Percentiles rank a stretch among this genome's conserved stretches.
phyloP scores from a whole-genome alignment of 2,113 vertebrate species.

The Gila orcuttii region DNA sequence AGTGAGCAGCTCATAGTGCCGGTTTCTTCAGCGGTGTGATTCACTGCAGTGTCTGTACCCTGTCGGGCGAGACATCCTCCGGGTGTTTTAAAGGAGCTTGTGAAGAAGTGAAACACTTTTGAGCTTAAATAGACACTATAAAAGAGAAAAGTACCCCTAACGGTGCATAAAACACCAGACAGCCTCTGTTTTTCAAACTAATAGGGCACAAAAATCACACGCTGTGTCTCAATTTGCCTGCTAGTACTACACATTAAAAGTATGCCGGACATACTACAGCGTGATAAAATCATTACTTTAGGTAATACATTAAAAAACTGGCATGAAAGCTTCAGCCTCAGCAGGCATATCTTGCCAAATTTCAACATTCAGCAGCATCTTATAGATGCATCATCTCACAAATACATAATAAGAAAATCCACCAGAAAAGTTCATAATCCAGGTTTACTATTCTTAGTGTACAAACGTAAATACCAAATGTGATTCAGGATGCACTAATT shows the following conservation, averaged over 20 bases:
- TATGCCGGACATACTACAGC: neutral
- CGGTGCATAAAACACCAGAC: neutral
- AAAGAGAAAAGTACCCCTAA: neutral
- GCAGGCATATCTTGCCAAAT: neutral
- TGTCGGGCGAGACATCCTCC: neutral
- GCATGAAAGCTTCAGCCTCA: neutral
- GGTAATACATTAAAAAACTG: neutral
- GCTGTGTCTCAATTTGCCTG: neutral
- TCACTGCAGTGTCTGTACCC: neutral
- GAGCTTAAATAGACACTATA: neutral
- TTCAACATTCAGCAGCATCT: too few relatives aligned
- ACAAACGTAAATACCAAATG: too few relatives aligned
- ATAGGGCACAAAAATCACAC: neutral
- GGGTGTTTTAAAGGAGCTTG: neutral
- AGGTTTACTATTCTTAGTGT: too few relatives aligned
- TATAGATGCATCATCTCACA: too few relatives aligned
- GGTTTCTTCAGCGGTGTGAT: neutral
- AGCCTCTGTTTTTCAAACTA: neutral
- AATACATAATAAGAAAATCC: too few relatives aligned
- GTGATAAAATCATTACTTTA: neutral
- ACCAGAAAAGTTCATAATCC: too few relatives aligned
- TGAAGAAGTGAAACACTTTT: constrained; percentile 13
- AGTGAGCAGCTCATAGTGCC: neutral
- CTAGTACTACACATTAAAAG: neutral
- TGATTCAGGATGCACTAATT: too few relatives aligned